These are phyloP conservation scores for Tor tambroides DNA, from an alignment of 2,113 vertebrate genomes.

Conservation along the genomic window DNA sequence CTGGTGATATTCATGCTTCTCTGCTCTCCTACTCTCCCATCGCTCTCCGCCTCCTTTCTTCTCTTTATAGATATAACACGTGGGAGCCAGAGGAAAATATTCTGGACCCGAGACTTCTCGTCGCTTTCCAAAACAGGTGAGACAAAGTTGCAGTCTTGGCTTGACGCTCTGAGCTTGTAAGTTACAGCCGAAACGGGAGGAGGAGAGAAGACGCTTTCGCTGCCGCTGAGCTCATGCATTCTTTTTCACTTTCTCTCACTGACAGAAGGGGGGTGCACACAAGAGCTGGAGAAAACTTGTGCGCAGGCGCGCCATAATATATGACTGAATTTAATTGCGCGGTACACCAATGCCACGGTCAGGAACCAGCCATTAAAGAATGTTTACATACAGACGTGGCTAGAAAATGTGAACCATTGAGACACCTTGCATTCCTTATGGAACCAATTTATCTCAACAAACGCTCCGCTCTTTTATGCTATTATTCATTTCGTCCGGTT, in stretches of 20 bases:
- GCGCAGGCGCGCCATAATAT: conserved; percentile 33
- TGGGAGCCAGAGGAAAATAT: conserved; percentile 68
- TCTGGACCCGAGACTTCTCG: conserved; percentile 75
- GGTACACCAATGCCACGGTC: not conserved
- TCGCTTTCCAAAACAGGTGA: conserved; percentile 76
- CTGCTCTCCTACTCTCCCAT: not conserved
- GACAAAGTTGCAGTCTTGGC: conserved; percentile 16
- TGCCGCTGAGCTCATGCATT: not conserved
- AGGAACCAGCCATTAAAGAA: not conserved
- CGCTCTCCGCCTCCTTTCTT: conserved; percentile 46
- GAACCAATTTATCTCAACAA: not conserved
- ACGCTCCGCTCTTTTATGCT: not conserved
- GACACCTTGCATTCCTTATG: not conserved
- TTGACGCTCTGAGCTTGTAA: conserved; percentile 41
- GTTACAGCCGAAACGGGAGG: conserved; percentile 18
- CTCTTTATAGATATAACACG: conserved; percentile 68
- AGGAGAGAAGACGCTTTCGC: conserved; percentile 11
- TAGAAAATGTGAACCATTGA: not conserved
- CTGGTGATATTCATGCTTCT: conserved; percentile 41
- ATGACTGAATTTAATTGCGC: conserved; percentile 14
- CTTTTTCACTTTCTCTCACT: conserved; percentile 12
- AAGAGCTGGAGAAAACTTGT: conserved; percentile 23
- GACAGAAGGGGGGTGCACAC: not conserved
- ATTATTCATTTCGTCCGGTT: not conserved
- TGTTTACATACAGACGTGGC: not conserved